These are phyloP conservation scores for Cercopithecus hamlyni DNA, from an alignment of 2,797 vertebrate species.

Conservation along the genomic window DNA sequence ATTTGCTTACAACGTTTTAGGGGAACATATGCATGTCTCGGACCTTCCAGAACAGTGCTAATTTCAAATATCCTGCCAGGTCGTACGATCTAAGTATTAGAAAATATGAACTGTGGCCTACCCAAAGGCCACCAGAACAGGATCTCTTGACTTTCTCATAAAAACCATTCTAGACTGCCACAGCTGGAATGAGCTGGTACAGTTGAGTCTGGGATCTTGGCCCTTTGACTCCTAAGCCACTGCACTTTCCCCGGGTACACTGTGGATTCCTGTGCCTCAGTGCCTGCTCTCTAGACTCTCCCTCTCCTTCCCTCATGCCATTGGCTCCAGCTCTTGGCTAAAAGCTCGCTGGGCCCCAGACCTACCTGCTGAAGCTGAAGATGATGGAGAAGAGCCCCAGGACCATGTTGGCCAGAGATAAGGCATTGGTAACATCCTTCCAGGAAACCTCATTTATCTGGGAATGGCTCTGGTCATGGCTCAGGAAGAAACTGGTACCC, in stretches of 20 bases:
- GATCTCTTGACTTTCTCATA: conserved; percentile 9
- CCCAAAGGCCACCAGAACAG: background rate
- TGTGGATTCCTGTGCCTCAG: background rate
- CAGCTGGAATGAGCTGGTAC: background rate
- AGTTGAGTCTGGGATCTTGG: background rate
- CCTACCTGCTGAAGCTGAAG: conserved; percentile 93
- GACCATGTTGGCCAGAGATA: conserved; percentile 93
- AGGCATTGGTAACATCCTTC: conserved; percentile 91
- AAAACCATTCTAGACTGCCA: background rate
- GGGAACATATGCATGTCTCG: background rate
- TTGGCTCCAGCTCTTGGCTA: background rate
- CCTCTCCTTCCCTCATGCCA: background rate
- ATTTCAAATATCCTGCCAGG: background rate
- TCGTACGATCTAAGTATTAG: conserved; percentile 2
- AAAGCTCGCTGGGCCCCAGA: conserved; percentile 9
- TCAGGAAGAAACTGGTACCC: conserved; percentile 86
- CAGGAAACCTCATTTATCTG: conserved; percentile 90
- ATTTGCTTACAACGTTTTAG: background rate
- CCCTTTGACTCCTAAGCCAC: background rate
- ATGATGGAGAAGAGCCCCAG: conserved; percentile 94
- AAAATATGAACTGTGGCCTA: background rate
- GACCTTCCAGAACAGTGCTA: conserved; percentile 27
- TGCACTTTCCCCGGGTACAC: background rate
- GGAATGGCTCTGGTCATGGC: conserved; percentile 76
- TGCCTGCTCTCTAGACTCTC: background rate